Conservation (phyloP, 2,113 vertebrate species). For the Rhipidura dahli region DNA sequence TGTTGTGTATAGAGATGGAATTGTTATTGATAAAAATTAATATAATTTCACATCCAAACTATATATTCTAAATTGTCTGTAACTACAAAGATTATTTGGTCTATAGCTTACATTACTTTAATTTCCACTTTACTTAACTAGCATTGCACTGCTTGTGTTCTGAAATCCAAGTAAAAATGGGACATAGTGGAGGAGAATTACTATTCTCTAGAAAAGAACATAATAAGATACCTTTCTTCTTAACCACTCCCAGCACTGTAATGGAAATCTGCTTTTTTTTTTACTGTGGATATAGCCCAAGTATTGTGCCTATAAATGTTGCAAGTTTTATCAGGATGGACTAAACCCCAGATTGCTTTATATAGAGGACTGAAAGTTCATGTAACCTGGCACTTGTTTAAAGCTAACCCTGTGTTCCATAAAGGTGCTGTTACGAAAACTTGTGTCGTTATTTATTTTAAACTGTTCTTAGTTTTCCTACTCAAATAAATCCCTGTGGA, state of each 20-base stretch:
- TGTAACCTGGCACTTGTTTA: conserved; percentile 23
- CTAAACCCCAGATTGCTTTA: conserved; percentile 6
- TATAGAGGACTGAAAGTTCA: conserved; percentile 19
- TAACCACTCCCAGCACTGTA: conserved; percentile 23
- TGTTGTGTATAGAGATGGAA: background rate
- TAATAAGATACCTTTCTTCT: background rate
- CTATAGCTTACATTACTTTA: background rate
- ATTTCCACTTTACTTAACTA: conserved; percentile 1
- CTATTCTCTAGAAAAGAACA: background rate
- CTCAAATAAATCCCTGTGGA: background rate
- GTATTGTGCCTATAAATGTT: background rate
- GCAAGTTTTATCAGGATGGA: background rate
- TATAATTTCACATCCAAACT: background rate
- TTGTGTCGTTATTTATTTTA: background rate
- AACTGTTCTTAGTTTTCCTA: background rate
- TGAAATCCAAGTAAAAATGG: background rate
- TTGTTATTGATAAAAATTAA: background rate
- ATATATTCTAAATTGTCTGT: background rate
- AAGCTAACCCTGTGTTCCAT: conserved; percentile 12
- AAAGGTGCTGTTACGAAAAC: conserved; percentile 1
- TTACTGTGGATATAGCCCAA: background rate
- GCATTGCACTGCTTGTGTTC: background rate
- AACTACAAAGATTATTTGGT: background rate
- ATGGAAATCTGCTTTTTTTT: background rate
- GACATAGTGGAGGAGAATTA: background rate